Base-by-base conservation (phyloP, 1,140 invertebrate species). In the Zaprionus vittiger region DNA sequence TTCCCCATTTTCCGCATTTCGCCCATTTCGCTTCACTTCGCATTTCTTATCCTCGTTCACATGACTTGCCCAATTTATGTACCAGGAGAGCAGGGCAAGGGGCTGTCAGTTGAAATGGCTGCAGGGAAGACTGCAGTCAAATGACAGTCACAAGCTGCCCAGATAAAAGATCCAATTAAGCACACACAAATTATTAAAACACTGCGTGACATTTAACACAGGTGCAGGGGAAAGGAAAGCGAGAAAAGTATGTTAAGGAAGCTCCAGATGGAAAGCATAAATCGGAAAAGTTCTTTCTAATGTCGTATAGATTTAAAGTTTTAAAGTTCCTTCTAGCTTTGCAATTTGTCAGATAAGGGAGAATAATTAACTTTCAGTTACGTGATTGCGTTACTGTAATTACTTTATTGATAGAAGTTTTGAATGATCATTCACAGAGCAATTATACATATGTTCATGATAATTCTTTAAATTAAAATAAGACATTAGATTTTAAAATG, bases 21-120 rank as follows among this genome's bases (percentile, higher is more conserved):
- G n/a, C 38, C 15, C 38, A 44, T 9, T 44, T 17, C 41, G n/a
- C 41, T 20, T 6, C 41, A 47, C n/a, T 47, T 47, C 41, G 41
- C 41, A 47, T 47, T 73, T 66, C 74, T 77, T 73, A 66, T 77
- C 69, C 70, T 65, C 57, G 64, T 66, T 34, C 71, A 73, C 75
- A 77, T 77, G 75, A 73, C 71, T 77, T 77, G 59, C 59, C 71
- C 63, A 77, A 77, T 73, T 77, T 77, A 77, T 77, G 75, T 77
- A 64, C 44, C 49, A 52, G 17, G 20, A 47, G 31, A n/a, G 22
- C 54, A 64, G 14, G 28, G 41, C 47, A 66, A 15, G 22, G 28
- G 26, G 52, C 37, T 41, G 37, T 41, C 38, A 55, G 31, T 5
- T n/a, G 56, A 5, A 22, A 17, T 12, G 11, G 9, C 37, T 5